Base-by-base conservation (phyloP, 1,140 invertebrate genomes). In the Ceratina calcarata region DNA sequence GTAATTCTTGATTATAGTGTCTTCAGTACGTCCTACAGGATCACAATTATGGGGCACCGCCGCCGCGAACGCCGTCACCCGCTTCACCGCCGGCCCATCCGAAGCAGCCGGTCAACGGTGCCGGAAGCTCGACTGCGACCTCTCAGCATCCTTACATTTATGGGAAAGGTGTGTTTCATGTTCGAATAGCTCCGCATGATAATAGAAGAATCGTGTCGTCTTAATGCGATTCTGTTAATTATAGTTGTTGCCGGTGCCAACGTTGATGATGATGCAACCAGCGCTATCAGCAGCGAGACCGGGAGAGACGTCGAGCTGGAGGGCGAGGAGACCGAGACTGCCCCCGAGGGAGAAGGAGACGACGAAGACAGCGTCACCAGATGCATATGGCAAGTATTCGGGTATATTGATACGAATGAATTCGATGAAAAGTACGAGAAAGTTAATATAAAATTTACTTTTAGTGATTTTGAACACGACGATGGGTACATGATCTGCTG, bases 401-500 rank as follows among this genome's bases (percentile, higher is more conserved):
- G 3, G 6, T 8, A 10, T 64, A 18, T 16, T 57, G n/a, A 60
- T 7, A 22, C 18, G 20, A 60, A 64, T 3, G 7, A 64, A 64
- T n/a, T 37, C 1, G 15, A n/a, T 27, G 0, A 2, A 22, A 18
- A 51, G n/a, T 32, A 57, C 22, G 64, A 53, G 24, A 74, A 37
- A 61, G 73, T 78, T 71, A 73, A 67, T 32, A 45, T 64, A 18
- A 3, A 16, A 57, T 57, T 20, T 91, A 45, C 37, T 45, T 93
- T 68, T 84, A 95, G 98, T 94, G 97, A 98, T 86, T 98, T 98
- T 88, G 95, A 97, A 53, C 98, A 99, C 91, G 98, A 99, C 91
- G 98, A 99, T 93, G 98, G 98, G 8, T 99, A 99, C 89, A 99
- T 99, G 98, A 99, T 99, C 72, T 98, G 98, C 92, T 99, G 98